Conservation (phyloP, 2,888 invertebrate species). For the Ptilodon capucinus region DNA sequence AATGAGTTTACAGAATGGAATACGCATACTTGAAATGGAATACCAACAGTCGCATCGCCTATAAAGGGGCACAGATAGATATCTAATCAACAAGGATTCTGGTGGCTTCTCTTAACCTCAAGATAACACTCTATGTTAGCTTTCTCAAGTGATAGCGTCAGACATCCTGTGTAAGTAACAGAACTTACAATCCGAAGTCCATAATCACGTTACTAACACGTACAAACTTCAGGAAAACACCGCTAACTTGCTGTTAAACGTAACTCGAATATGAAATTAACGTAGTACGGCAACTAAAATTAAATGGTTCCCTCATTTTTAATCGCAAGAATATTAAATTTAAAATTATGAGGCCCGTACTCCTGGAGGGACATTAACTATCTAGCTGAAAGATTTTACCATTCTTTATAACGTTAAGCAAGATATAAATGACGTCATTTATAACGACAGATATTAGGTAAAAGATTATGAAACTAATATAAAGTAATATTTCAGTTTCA, state of each 20-base stretch:
- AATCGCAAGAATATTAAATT: neutral
- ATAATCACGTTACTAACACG: neutral
- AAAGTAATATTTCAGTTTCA: too few species aligned
- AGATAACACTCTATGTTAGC: conserved; percentile 2
- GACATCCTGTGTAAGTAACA: conserved; percentile 5
- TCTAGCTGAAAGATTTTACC: neutral
- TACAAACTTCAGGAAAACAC: too few species aligned
- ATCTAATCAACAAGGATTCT: too few species aligned
- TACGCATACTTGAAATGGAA: too few species aligned
- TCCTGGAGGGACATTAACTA: neutral
- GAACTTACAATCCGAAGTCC: conserved; percentile 6
- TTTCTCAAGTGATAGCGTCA: conserved; percentile 6
- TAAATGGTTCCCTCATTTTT: neutral
- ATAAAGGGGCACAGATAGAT: too few species aligned
- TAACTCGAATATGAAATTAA: neutral
- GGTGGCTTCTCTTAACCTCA: too few species aligned
- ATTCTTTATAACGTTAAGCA: neutral
- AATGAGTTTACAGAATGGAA: too few species aligned
- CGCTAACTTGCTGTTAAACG: too few species aligned
- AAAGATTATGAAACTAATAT: neutral
- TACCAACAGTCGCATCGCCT: too few species aligned
- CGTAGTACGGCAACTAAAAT: neutral
- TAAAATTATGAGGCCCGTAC: neutral
- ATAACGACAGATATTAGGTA: neutral
- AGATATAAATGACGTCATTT: neutral